Evolutionary conservation across 2,113 vertebrate species (phyloP), one percentile per base, ranked within the genome.

Genomic region (Ia io): DNA sequence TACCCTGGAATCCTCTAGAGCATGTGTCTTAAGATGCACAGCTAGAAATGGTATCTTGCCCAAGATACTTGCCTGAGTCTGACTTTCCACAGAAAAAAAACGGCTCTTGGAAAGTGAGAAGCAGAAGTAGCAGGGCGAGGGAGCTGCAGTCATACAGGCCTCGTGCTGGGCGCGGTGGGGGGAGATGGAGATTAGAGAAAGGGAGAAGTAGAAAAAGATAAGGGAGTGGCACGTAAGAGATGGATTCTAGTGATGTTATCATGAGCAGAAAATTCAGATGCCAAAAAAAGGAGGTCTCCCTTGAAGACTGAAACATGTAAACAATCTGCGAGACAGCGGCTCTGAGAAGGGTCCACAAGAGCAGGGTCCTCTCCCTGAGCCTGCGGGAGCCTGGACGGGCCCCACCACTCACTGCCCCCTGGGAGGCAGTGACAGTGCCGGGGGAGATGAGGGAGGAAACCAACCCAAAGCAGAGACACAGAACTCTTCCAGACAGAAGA

Each of bases 401-500:
- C 28, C 10, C 30, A n/a, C 22, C 28, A n/a, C 30, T 78, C 53
- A 22, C 47, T 12, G 69, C 6, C 25, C 14, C 30, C 16, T 3
- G 32, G 22, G 18, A 82, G 63, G 18, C 49, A 88, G 42, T 1
- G 6, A 9, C 0, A 20, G 8, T 6, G 3, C 3, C 0, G 4
- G 56, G 22, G 37, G 28, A 47, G 40, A 32, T 0, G 10, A 7
- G 1, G 87, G 28, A 47, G 17, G 8, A 49, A 14, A 40, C 25
- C 9, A 4, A 37, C 9, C 2, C 30, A 77, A 77, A 91, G 28
- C 13, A 51, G 84, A 94, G 37, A 67, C 37, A 69, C 20, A 67
- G 12, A 56, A 71, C 25, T 79, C 82, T 47, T 35, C 42, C 16
- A 11, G 1, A 14, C 30, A 32, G 32, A 44, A 20, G 12, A 16